phyloP scores from a whole-genome alignment of 2,888 invertebrate species.

The Escarpia spicata region DNA sequence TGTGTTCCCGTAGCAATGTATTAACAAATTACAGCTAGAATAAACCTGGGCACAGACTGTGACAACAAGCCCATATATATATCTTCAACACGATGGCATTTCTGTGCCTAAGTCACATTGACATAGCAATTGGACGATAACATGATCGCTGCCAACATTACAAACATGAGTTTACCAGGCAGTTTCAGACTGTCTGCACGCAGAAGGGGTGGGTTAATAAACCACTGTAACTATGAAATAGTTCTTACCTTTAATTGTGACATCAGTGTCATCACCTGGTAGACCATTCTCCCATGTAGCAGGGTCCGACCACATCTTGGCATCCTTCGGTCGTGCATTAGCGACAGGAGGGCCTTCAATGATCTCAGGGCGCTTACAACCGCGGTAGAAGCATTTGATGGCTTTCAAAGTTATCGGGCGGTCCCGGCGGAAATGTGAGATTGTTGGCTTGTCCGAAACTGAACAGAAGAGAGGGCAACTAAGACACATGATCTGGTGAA shows the following conservation, averaged over 20 bases:
- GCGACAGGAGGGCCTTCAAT: neutral
- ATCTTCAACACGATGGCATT: no score
- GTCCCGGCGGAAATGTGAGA: neutral
- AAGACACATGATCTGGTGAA: neutral
- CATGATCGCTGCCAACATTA: no score
- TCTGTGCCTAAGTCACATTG: no score
- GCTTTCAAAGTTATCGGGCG: conserved; percentile 1
- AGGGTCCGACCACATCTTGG: conserved; percentile 25
- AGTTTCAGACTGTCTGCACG: no score
- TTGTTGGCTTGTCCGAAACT: neutral
- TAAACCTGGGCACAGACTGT: no score
- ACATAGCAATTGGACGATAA: no score
- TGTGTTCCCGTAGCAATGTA: no score
- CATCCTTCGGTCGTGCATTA: neutral
- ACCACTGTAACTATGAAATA: neutral
- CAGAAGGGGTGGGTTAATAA: neutral
- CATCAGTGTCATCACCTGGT: neutral
- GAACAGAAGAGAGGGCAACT: neutral
- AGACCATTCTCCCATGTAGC: conserved; percentile 21
- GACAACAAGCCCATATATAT: no score
- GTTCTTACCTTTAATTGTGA: neutral
- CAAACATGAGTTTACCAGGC: no score
- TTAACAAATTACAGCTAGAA: no score
- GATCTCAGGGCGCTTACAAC: neutral
- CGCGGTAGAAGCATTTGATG: neutral